Conservation (phyloP, 2,888 invertebrate genomes). For the Mesochorus sp. region DNA sequence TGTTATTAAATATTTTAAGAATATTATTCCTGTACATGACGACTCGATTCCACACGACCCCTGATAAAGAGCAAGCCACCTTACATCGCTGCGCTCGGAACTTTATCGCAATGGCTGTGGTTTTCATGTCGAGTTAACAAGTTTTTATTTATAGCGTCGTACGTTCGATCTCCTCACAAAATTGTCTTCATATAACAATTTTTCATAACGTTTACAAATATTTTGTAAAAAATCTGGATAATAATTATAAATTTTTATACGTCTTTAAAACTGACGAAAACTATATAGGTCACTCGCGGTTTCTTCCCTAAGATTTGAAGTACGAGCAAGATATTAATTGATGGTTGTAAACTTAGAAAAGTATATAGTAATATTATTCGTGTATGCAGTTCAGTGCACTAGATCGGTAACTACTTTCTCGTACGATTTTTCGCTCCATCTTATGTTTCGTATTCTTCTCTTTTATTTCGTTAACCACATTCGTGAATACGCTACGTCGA, state of each 20-base stretch:
- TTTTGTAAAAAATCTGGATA: not conserved
- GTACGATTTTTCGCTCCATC: not conserved
- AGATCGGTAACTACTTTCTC: constrained; percentile 49
- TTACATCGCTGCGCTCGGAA: constrained; percentile 27
- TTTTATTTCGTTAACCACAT: constrained; percentile 7
- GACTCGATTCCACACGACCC: constrained; percentile 1
- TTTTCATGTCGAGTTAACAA: not conserved
- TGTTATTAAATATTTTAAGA: not conserved
- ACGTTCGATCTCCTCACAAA: no score
- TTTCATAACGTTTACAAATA: no score
- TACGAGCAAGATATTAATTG: constrained; percentile 56
- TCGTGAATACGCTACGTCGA: constrained; percentile 57
- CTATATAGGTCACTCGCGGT: not conserved
- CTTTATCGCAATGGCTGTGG: constrained; percentile 24
- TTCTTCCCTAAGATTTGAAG: constrained; percentile 31
- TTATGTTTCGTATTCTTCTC: not conserved
- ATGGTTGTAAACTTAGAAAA: constrained; percentile 42
- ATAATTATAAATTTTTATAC: not conserved
- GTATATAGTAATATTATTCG: not conserved
- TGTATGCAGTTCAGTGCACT: constrained; percentile 13
- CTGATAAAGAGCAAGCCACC: constrained; percentile 37
- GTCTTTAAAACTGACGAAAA: not conserved
- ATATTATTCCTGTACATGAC: not conserved
- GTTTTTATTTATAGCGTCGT: no score
- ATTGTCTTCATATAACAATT: no score